Evolutionary conservation across 2,797 vertebrate genomes (phyloP).

Genomic region (Microctenopoma steveboyesi): DNA sequence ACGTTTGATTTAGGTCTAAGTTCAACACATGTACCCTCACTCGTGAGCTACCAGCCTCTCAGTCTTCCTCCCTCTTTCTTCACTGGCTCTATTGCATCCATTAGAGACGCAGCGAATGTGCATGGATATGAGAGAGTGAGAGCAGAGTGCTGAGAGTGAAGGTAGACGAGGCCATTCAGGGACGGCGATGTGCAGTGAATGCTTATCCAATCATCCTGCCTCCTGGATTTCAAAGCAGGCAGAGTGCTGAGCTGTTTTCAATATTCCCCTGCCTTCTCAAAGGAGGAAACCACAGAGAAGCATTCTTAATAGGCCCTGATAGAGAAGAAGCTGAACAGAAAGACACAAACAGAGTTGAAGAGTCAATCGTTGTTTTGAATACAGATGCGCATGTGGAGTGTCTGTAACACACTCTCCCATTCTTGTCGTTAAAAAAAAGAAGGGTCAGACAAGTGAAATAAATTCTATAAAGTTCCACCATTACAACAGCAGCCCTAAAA

Average conservation of each 20-base stretch:
- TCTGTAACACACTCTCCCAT: background rate
- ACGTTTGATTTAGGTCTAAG: constrained; percentile 36
- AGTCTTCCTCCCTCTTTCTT: constrained; percentile 14
- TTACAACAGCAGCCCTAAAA: constrained; percentile 4
- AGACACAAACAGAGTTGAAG: constrained; percentile 38
- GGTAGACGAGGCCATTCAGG: constrained; percentile 66
- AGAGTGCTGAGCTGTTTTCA: constrained; percentile 60
- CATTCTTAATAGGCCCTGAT: constrained; percentile 46
- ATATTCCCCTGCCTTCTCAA: constrained; percentile 38
- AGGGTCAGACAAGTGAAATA: constrained; percentile 10
- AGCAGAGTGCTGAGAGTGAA: constrained; percentile 56
- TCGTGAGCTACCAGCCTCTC: constrained; percentile 10
- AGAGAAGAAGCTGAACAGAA: constrained; percentile 57
- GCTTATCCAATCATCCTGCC: constrained; percentile 69
- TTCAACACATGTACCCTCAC: constrained; percentile 31
- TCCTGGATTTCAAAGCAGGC: constrained; percentile 63
- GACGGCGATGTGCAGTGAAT: constrained; percentile 63
- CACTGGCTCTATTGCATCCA: constrained; percentile 40
- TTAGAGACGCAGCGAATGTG: constrained; percentile 37
- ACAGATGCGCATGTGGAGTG: background rate
- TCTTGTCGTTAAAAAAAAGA: constrained; percentile 10
- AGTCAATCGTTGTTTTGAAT: constrained; percentile 42
- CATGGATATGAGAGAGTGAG: constrained; percentile 50
- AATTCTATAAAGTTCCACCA: constrained; percentile 20
- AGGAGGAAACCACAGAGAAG: constrained; percentile 50